A percentile compares a stretch with the other conserved stretches of the same genome.
Conservation (phyloP, 2,888 invertebrate species). For the Busseola fusca region DNA sequence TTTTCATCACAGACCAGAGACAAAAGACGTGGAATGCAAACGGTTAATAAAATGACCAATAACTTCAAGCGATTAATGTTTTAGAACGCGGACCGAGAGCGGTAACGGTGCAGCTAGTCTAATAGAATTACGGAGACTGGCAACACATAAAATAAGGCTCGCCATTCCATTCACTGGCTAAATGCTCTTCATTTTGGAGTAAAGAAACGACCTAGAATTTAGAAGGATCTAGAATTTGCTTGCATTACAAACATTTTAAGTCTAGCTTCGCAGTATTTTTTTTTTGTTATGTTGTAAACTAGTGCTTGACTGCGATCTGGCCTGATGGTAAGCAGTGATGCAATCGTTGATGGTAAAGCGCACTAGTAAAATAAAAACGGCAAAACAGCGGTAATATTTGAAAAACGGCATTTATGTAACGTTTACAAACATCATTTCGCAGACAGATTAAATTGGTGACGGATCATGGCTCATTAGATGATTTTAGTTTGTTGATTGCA, state of each 20-base stretch:
- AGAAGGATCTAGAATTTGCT: no score
- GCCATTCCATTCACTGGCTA: conserved; percentile 25
- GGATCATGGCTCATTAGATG: conserved; percentile 1
- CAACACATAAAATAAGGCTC: conserved; percentile 13
- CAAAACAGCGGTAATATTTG: no score
- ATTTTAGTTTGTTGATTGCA: neutral
- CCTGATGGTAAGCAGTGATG: no score
- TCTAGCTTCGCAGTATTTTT: no score
- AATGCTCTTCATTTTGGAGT: conserved; percentile 2
- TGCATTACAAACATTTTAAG: no score
- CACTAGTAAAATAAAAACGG: no score
- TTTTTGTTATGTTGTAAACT: no score
- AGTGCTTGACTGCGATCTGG: no score
- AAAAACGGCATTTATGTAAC: conserved; percentile 8
- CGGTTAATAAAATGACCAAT: conserved; percentile 35
- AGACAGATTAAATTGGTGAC: neutral
- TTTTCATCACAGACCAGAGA: conserved; percentile 24
- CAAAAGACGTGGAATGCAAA: conserved; percentile 43
- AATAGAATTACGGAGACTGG: conserved; percentile 21
- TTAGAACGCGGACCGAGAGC: conserved; percentile 34
- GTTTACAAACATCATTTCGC: neutral
- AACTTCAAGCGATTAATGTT: conserved; percentile 43
- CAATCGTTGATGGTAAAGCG: no score
- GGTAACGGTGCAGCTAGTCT: conserved; percentile 39
- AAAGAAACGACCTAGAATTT: conserved; percentile 11